These are phyloP conservation scores for Eupithecia subumbrata DNA, from an alignment of 2,888 invertebrate genomes.

Conservation along the genomic window DNA sequence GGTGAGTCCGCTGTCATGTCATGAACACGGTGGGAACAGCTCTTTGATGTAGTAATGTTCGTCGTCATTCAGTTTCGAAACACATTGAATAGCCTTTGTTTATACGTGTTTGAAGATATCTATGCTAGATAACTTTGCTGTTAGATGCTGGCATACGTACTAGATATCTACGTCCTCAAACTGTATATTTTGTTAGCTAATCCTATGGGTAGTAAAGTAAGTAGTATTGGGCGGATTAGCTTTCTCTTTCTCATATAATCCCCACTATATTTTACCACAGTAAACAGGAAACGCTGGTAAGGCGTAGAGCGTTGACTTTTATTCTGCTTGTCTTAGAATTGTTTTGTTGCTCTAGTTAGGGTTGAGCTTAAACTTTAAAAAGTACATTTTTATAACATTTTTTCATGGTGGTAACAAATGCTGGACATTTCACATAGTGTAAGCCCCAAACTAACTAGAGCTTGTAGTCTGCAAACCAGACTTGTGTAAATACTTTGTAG, in stretches of 20 bases:
- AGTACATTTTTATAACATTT: neutral
- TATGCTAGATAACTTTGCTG: neutral
- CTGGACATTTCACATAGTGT: neutral
- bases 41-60: constrained; percentile 27
- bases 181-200: constrained; percentile 6
- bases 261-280: constrained; percentile 18
- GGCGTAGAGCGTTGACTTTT: constrained; percentile 15
- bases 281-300: constrained; percentile 22
- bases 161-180: neutral
- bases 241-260: constrained; percentile 29
- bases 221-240: constrained; percentile 15
- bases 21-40: constrained; percentile 12
- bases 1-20: constrained; percentile 28
- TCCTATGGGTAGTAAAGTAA: constrained; percentile 25
- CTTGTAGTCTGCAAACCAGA: neutral
- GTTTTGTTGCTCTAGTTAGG: neutral
- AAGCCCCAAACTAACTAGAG: neutral
- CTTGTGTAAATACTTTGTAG: neutral
- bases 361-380: neutral
- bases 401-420: neutral
- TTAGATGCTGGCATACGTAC: too few relatives aligned
- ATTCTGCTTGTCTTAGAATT: constrained; percentile 17
- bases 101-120: too few relatives aligned
- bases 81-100: neutral
- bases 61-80: constrained; percentile 23